A percentile compares a stretch with the other conserved stretches of the same genome.
Conservation (phyloP, 2,113 vertebrate genomes). For the Phaethornis superciliosus region DNA sequence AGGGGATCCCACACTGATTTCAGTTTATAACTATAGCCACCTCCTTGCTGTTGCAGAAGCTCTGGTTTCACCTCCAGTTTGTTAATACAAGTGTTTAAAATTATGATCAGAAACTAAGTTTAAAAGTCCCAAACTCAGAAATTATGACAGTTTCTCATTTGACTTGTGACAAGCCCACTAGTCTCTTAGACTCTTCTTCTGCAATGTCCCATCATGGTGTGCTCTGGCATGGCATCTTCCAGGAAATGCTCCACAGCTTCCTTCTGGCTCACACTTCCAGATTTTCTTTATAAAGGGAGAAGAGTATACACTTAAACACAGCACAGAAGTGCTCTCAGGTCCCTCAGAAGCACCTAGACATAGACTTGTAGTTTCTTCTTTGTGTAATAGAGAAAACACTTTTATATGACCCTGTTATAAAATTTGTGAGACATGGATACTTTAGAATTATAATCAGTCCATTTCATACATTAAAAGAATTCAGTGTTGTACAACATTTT, state of each 20-base stretch:
- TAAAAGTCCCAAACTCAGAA: neutral
- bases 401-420: neutral
- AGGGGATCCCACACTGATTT: neutral
- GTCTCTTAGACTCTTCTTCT: neutral
- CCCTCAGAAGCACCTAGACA: neutral
- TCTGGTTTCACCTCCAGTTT: neutral
- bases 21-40: neutral
- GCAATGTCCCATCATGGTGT: neutral
- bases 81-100: neutral
- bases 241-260: neutral
- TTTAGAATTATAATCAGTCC: neutral
- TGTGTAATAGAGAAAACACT: neutral
- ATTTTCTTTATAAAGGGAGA: neutral
- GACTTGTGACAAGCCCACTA: neutral
- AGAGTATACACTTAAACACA: neutral
- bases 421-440: neutral
- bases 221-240: neutral
- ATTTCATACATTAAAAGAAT: neutral
- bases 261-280: neutral
- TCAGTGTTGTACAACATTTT: neutral
- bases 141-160: neutral
- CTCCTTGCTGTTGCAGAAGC: neutral
- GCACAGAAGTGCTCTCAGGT: neutral
- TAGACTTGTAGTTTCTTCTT: neutral
- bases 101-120: neutral